These are phyloP conservation scores for Crocodylus rhombifer DNA, from an alignment of 2,797 vertebrate genomes.

Conservation along the genomic window DNA sequence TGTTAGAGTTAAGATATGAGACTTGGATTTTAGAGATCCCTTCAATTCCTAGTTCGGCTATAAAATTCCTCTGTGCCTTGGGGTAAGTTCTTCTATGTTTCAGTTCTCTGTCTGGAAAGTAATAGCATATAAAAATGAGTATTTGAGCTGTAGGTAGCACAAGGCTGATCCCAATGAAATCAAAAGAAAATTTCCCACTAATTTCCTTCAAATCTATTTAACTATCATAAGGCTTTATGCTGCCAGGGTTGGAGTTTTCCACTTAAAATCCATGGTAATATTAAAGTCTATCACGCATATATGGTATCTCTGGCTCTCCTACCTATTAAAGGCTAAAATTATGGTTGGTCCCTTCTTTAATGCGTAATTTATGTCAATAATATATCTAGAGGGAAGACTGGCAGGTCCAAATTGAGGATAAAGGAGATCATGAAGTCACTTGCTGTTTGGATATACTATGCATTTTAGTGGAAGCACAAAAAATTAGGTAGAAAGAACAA, in stretches of 20 bases:
- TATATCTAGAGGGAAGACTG: neutral
- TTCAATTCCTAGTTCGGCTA: accelerated
- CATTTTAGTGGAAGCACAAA: neutral
- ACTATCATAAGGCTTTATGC: neutral
- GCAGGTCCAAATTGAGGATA: neutral
- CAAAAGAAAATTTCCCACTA: neutral
- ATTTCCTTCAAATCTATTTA: neutral
- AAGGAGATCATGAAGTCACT: neutral
- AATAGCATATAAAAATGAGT: neutral
- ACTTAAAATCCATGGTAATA: neutral
- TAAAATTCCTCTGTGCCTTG: neutral
- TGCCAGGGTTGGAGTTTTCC: neutral
- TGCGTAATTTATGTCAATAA: too few relatives aligned
- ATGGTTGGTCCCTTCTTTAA: neutral
- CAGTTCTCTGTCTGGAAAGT: neutral
- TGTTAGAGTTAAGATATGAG: neutral
- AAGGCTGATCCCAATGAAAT: neutral
- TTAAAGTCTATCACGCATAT: neutral
- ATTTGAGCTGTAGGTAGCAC: neutral
- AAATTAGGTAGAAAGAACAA: neutral
- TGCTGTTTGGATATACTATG: neutral
- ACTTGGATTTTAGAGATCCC: neutral
- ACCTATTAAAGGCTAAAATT: accelerated
- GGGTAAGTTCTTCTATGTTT: neutral
- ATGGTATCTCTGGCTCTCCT: accelerated